Percentiles rank a stretch among this genome's conserved stretches.
phyloP scores from a whole-genome alignment of 53 echinoderm and acorn worm species.

The Stichopus horrens region DNA sequence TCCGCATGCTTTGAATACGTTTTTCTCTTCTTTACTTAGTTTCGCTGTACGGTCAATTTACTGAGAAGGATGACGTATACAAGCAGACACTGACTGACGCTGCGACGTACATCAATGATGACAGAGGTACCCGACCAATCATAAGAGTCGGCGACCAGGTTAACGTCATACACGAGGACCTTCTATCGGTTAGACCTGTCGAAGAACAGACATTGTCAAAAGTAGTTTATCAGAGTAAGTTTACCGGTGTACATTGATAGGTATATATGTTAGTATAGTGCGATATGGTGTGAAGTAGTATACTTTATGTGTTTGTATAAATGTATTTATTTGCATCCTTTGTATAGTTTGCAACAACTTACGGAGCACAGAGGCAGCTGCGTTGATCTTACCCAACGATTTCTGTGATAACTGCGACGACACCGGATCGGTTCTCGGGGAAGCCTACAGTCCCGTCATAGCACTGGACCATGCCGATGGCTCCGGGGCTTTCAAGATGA shows the following conservation, averaged over 20 bases:
- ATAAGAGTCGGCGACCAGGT: conserved; percentile 23
- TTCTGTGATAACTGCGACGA: conserved; percentile 61
- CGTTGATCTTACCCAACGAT: conserved; percentile 63
- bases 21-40: conserved; percentile 36
- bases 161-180: conserved; percentile 23
- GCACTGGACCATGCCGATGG: conserved; percentile 55
- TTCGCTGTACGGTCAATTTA: conserved; percentile 70
- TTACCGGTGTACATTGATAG: background rate
- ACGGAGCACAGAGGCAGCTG: conserved; percentile 49
- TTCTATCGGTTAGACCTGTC: background rate
- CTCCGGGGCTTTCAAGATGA: conserved; percentile 67
- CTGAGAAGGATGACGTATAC: conserved; percentile 61
- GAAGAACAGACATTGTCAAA: conserved; percentile 23
- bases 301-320: too few species aligned
- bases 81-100: conserved; percentile 78
- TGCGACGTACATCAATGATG: conserved; percentile 67
- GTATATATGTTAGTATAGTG: too few species aligned
- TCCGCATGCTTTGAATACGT: too few species aligned
- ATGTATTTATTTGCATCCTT: too few species aligned
- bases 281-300: too few species aligned
- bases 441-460: conserved; percentile 57
- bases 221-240: conserved; percentile 28
- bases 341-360: conserved; percentile 43
- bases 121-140: conserved; percentile 13
- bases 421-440: conserved; percentile 46